Percentiles rank a stretch among this genome's conserved stretches.
Conservation (phyloP, 2,797 vertebrate genomes). For the Caiman crocodilus region DNA sequence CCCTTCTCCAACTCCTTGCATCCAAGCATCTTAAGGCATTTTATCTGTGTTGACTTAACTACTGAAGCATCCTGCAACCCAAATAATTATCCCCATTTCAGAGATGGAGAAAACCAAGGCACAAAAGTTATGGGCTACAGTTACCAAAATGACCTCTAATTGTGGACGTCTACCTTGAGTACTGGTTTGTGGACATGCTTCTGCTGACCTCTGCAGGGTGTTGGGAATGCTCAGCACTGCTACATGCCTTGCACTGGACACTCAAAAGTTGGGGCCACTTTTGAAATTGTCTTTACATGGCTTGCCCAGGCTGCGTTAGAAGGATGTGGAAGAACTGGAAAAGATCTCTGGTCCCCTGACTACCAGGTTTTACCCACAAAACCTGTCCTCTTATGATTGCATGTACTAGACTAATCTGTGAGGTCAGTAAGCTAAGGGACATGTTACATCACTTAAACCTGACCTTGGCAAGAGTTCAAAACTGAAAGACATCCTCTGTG, state of each 20-base stretch:
- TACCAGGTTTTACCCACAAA: background rate
- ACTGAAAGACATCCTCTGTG: background rate
- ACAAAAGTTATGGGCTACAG: background rate
- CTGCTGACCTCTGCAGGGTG: background rate
- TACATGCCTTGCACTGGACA: background rate
- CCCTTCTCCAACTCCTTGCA: background rate
- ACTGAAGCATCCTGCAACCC: background rate
- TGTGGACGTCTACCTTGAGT: background rate
- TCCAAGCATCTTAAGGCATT: background rate
- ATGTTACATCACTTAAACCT: accelerated
- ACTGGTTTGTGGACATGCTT: background rate
- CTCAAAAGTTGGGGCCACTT: background rate
- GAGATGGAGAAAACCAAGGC: background rate
- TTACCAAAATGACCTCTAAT: background rate
- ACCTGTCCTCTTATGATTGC: background rate
- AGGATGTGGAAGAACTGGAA: background rate
- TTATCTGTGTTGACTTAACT: accelerated
- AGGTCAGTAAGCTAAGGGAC: background rate
- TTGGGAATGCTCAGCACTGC: background rate
- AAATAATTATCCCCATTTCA: background rate
- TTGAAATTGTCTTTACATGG: background rate
- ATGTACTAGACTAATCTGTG: background rate
- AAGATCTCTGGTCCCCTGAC: background rate
- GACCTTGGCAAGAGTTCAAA: accelerated
- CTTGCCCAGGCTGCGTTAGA: background rate